phyloP scores from a whole-genome alignment of 2,113 vertebrate species.

The Symphodus melops region DNA sequence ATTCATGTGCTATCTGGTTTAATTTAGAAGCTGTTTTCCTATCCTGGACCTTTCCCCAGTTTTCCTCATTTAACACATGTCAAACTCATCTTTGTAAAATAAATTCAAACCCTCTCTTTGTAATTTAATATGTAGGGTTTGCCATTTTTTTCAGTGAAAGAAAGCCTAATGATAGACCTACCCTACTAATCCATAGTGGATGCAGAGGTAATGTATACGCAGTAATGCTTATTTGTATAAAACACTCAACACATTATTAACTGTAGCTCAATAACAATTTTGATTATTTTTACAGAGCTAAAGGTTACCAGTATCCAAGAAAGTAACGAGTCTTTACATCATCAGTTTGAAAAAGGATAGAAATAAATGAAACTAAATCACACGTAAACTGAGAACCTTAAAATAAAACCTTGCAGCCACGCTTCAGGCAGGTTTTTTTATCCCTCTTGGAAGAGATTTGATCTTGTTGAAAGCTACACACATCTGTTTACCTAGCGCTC shows the following conservation, averaged over 20 bases:
- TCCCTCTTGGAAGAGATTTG: conserved; percentile 46
- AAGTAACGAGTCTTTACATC: not conserved
- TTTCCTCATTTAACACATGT: too few relatives aligned
- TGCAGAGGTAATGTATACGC: too few relatives aligned
- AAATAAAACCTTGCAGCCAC: conserved; percentile 8
- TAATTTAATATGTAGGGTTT: too few relatives aligned
- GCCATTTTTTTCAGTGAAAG: too few relatives aligned
- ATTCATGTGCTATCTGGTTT: not conserved
- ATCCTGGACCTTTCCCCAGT: too few relatives aligned
- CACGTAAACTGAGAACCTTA: not conserved
- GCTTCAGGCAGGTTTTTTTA: conserved; percentile 8
- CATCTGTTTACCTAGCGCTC: conserved; percentile 57
- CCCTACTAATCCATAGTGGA: too few relatives aligned
- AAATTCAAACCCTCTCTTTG: too few relatives aligned
- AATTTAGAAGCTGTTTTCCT: not conserved
- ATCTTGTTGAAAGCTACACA: conserved; percentile 47
- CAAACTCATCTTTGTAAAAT: too few relatives aligned
- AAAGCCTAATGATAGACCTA: too few relatives aligned
- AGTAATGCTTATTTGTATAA: too few relatives aligned
- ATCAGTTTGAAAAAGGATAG: not conserved
- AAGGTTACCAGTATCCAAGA: not conserved
- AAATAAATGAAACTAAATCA: not conserved
- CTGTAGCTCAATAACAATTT: too few relatives aligned
- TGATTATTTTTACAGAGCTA: not conserved
- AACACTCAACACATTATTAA: not conserved